Conservation (phyloP, 1,140 invertebrate species). For the Drosophila leontia region DNA sequence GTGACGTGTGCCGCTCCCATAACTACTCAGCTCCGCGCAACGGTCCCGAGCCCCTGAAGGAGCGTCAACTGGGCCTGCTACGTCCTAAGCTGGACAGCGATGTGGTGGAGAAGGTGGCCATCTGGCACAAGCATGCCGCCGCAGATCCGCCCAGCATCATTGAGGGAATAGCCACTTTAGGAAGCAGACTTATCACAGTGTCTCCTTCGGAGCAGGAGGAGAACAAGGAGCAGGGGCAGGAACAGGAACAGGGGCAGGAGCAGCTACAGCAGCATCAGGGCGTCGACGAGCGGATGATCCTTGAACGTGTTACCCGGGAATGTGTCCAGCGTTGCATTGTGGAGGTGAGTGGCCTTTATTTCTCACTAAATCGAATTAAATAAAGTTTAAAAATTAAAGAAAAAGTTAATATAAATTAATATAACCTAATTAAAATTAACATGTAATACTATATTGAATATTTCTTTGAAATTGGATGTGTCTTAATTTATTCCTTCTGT, state of each 20-base stretch:
- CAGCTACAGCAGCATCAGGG: conserved; percentile 8
- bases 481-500: neutral
- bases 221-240: neutral
- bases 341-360: conserved; percentile 59
- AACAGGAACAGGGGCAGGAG: neutral
- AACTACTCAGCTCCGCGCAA: conserved; percentile 19
- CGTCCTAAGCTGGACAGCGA: conserved; percentile 67
- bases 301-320: conserved; percentile 67
- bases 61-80: conserved; percentile 29
- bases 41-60: conserved; percentile 12
- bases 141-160: conserved; percentile 59
- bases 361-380: neutral
- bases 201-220: neutral
- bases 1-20: conserved; percentile 64
- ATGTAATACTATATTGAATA: too few relatives aligned
- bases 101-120: conserved; percentile 72
- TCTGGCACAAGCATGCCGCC: conserved; percentile 69
- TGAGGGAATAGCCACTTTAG: conserved; percentile 60
- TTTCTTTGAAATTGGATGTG: neutral
- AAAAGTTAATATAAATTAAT: too few relatives aligned
- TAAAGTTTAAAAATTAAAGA: too few relatives aligned
- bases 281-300: conserved; percentile 55
- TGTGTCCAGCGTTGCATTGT: conserved; percentile 74
- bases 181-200: neutral
- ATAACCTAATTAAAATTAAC: too few relatives aligned